These are phyloP conservation scores for Pteruthius melanotis DNA, from an alignment of 2,113 vertebrate genomes.

Conservation along the genomic window DNA sequence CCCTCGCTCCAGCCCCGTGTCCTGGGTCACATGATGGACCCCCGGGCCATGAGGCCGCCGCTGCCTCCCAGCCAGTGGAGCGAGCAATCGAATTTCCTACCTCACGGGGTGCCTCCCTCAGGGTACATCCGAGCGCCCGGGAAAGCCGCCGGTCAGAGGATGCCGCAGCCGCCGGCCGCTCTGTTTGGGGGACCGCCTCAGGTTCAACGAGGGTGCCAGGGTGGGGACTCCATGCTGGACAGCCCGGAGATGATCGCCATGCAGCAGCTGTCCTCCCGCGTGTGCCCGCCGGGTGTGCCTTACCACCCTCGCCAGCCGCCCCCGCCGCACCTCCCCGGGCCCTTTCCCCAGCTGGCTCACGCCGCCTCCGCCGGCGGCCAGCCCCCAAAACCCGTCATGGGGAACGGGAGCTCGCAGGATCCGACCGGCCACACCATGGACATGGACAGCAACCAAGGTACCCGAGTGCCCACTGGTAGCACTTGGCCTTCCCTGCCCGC, in stretches of 20 bases:
- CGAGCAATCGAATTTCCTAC: conserved; percentile 84
- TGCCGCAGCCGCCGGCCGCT: conserved; percentile 26
- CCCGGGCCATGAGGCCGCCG: conserved; percentile 77
- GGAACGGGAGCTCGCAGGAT: conserved; percentile 50
- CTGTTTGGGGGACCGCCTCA: conserved; percentile 67
- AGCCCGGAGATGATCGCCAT: conserved; percentile 98
- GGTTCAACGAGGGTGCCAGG: conserved; percentile 78
- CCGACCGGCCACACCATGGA: conserved; percentile 11
- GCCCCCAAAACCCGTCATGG: conserved; percentile 51
- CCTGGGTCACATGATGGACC: conserved; percentile 74
- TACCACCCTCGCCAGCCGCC: conserved; percentile 73
- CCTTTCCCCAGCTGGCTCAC: conserved; percentile 76
- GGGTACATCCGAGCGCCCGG: conserved; percentile 78
- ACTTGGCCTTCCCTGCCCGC: neutral
- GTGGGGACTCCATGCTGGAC: conserved; percentile 92
- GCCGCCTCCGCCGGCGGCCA: conserved; percentile 49
- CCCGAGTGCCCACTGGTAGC: accelerated
- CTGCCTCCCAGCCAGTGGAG: conserved; percentile 82
- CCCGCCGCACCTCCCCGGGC: conserved; percentile 60
- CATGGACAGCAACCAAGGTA: conserved; percentile 66
- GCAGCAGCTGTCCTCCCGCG: conserved; percentile 93
- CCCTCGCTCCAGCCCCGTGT: conserved; percentile 66
- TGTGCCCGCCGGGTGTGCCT: conserved; percentile 81
- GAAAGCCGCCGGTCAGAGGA: conserved; percentile 62
- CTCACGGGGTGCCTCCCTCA: conserved; percentile 73